Evolutionary conservation across 2,113 vertebrate genomes (phyloP).

Genomic region (Platanista minor): DNA sequence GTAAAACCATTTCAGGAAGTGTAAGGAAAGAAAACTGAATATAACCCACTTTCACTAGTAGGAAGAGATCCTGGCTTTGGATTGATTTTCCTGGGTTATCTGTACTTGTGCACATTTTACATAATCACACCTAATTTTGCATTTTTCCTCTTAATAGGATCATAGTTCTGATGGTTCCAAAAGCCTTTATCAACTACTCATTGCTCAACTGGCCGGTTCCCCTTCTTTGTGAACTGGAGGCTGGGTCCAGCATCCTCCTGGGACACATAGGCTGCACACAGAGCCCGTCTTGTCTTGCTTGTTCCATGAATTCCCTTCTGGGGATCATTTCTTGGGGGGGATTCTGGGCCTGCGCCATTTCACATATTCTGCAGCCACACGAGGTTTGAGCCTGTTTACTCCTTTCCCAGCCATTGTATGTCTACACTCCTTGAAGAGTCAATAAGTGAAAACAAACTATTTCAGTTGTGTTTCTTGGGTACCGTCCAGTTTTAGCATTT

Average conservation of each 20-base stretch:
- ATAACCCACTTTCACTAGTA: background rate
- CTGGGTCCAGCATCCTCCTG: background rate
- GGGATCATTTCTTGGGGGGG: background rate
- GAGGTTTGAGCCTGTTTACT: background rate
- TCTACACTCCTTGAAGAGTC: background rate
- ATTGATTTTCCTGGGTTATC: background rate
- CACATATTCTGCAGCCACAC: background rate
- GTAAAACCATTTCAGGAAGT: background rate
- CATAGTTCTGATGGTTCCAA: background rate
- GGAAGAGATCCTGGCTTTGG: background rate
- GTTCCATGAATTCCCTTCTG: background rate
- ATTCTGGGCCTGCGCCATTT: background rate
- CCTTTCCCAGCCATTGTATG: background rate
- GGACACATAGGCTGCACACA: background rate
- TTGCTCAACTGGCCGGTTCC: background rate
- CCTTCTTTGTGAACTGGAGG: background rate
- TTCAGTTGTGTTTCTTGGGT: background rate
- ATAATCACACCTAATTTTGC: background rate
- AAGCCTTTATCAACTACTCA: background rate
- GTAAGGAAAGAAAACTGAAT: background rate
- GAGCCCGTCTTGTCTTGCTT: background rate
- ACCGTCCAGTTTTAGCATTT: background rate
- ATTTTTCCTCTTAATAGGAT: background rate
- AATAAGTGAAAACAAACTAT: background rate
- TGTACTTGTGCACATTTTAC: background rate